phyloP scores from a whole-genome alignment of 2,113 vertebrate genomes.

The Prunella himalayana region DNA sequence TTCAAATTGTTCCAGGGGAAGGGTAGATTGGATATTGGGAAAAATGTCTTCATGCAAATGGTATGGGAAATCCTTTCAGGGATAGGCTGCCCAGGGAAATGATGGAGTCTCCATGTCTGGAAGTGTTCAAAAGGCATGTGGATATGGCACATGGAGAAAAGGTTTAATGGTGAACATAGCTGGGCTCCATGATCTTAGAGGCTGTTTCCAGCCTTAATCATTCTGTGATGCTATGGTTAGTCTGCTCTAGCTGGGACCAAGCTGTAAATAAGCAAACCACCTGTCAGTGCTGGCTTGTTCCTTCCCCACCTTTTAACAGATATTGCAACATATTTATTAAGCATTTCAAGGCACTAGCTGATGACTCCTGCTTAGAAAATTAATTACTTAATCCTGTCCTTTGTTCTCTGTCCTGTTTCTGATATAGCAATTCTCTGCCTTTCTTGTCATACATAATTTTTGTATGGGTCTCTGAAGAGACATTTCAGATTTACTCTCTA shows the following conservation, averaged over 20 bases:
- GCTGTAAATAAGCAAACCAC: background rate
- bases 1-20: background rate
- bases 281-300: background rate
- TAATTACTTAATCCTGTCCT: background rate
- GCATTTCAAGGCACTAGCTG: background rate
- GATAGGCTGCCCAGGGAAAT: background rate
- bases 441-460: rapidly evolving
- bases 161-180: background rate
- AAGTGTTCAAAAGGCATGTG: background rate
- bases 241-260: background rate
- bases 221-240: background rate
- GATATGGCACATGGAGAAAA: background rate
- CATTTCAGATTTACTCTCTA: background rate
- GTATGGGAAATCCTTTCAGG: background rate
- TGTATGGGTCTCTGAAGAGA: background rate
- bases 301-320: background rate
- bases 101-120: background rate
- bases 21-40: background rate
- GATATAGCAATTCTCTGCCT: background rate
- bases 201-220: background rate
- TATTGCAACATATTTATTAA: background rate
- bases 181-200: background rate
- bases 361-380: background rate
- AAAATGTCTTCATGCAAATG: background rate
- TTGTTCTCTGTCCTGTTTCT: background rate